Percentiles rank a stretch among this genome's conserved stretches.
phyloP scores from a whole-genome alignment of 2,113 vertebrate species.

The Oxygymnocypris stewartii region DNA sequence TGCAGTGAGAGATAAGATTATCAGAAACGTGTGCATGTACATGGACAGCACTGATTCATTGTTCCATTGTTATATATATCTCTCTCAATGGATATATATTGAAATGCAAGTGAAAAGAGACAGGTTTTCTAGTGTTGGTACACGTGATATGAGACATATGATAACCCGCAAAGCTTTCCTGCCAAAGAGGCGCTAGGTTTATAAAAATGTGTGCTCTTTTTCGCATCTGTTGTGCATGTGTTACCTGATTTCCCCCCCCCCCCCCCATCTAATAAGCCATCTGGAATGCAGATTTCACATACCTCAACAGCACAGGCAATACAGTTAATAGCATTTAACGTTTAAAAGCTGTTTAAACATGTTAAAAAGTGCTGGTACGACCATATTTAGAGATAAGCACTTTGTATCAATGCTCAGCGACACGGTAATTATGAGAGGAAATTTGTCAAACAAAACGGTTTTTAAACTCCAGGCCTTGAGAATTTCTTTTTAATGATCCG shows the following conservation, averaged over 20 bases:
- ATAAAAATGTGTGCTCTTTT: conserved; percentile 46
- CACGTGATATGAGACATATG: conserved; percentile 15
- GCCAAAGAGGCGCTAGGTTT: conserved; percentile 47
- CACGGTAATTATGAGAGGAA: conserved; percentile 21
- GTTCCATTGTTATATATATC: conserved; percentile 1
- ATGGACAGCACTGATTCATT: conserved; percentile 17
- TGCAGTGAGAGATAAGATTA: conserved; percentile 42
- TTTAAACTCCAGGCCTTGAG: conserved; percentile 1
- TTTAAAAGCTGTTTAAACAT: conserved; percentile 46
- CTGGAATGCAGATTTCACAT: conserved; percentile 57
- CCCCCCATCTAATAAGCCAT: conserved; percentile 52
- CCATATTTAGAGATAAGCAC: conserved; percentile 40
- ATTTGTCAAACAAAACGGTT: conserved; percentile 30
- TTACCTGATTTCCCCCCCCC: conserved; percentile 48
- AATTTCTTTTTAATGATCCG: conserved; percentile 23
- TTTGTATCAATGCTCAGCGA: conserved; percentile 29
- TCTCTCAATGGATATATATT: background rate
- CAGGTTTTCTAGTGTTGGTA: background rate
- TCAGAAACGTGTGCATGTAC: conserved; percentile 33
- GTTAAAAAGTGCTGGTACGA: conserved; percentile 32
- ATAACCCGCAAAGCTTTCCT: conserved; percentile 25
- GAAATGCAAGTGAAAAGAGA: background rate
- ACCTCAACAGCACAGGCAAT: conserved; percentile 46
- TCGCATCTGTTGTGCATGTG: conserved; percentile 62
- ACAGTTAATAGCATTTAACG: conserved; percentile 42